Percentiles rank a stretch among this genome's conserved stretches.
These are phyloP conservation scores for Sanderia malayensis DNA, from an alignment of 30 jellyfish, hydroid and myxozoan genomes.

Conservation along the genomic window DNA sequence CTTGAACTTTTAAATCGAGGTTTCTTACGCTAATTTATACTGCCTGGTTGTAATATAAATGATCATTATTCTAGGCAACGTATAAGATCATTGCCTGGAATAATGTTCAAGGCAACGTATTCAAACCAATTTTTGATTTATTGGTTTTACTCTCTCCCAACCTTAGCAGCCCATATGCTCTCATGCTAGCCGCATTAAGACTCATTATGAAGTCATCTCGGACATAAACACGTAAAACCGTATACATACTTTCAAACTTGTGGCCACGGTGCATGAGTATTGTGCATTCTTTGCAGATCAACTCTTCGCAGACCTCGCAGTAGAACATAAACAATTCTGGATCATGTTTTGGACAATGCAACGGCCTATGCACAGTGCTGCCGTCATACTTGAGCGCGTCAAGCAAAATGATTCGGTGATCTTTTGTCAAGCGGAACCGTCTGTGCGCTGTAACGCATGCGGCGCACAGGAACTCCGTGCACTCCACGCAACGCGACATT, in stretches of 20 bases:
- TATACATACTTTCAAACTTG: slow-evolving; percentile 86
- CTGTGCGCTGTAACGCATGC: slow-evolving; percentile 94
- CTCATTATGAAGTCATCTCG: not conserved
- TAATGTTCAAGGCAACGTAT: too few relatives aligned
- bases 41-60: too few relatives aligned
- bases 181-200: not conserved
- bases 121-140: too few relatives aligned
- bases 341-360: slow-evolving; percentile 77
- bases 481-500: slow-evolving; percentile 92
- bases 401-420: slow-evolving; percentile 71
- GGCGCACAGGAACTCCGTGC: slow-evolving; percentile 84
- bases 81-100: too few relatives aligned
- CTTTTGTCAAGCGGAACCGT: slow-evolving; percentile 90
- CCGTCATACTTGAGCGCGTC: slow-evolving; percentile 83
- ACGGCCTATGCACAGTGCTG: slow-evolving; percentile 88
- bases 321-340: slow-evolving; percentile 73
- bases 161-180: too few relatives aligned
- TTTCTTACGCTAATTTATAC: too few relatives aligned
- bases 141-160: too few relatives aligned
- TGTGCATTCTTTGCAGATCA: slow-evolving; percentile 93
- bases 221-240: too few relatives aligned
- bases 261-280: slow-evolving; percentile 89
- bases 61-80: too few relatives aligned
- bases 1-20: too few relatives aligned
- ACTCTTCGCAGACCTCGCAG: slow-evolving; percentile 91